Base-by-base conservation (phyloP, 2,113 vertebrate genomes). In the Irena cyanogastra region DNA sequence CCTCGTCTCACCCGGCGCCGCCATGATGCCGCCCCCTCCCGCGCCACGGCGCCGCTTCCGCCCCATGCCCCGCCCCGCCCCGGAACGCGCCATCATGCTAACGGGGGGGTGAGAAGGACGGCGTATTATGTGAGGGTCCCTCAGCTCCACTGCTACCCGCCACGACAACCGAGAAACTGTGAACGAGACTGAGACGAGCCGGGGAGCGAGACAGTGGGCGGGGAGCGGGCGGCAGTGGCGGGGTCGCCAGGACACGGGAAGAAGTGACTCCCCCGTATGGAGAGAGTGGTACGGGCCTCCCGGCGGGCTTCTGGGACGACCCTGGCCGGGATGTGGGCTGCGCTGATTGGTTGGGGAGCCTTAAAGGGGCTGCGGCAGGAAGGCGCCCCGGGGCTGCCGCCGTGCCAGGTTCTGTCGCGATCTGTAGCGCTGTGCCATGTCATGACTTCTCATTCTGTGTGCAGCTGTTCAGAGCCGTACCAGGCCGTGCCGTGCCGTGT, bases 211-310 rank as follows among this genome's bases (percentile, higher is more conserved):
- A 1, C 3, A 2, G 7, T 0, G 0, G 3, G 2, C 0, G 2
- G 2, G 1, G 0, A n/a, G 0, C 2, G 2, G 27, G 27, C 0
- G 0, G 19, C 5, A 2, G 3, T 2, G 2, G 2, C 1, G 0
- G 3, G 1, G 4, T 1, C 3, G 4, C 8, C 8, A 5, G 3
- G 7, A 13, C 13, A 13, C 2, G 1, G 19, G 3, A 6, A 39
- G 6, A 3, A 2, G 2, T 0, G 1, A 1, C 21, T 16, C n/a
- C 54, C 75, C 63, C 10, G 5, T 0, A 0, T 2, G 4, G 17
- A 3, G 1, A 3, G 3, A 77, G 21, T 96, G 91, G 97, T 88
- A 85, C 64, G 5, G 8, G 4, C 94, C 69, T 23, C 23, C 56
- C 50, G 21, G 65, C 31, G 24, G 54, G 26, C 23, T 7, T 11